These are phyloP conservation scores for Ctenopoma kingsleyae DNA, from an alignment of 2,797 vertebrate species.

Conservation along the genomic window DNA sequence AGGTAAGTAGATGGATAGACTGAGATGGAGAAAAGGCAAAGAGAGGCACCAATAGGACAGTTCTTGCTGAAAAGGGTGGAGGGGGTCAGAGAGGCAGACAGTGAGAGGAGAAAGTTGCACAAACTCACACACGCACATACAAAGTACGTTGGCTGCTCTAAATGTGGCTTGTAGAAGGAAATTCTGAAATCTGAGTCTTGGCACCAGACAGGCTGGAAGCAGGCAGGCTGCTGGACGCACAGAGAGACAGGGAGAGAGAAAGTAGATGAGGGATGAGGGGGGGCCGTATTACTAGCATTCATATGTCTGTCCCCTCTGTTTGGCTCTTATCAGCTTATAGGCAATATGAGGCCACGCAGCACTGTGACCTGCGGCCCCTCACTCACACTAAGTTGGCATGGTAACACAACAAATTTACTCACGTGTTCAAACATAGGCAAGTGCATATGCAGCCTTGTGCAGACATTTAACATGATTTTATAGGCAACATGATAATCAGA, in stretches of 20 bases:
- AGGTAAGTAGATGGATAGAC: conserved; percentile 41
- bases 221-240: conserved; percentile 78
- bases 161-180: conserved; percentile 92
- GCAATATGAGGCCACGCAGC: conserved; percentile 71
- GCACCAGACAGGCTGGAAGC: conserved; percentile 95
- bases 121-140: conserved; percentile 43
- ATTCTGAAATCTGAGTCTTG: conserved; percentile 93
- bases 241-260: conserved; percentile 52
- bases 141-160: conserved; percentile 83
- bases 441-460: neutral
- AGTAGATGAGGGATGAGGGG: conserved; percentile 24
- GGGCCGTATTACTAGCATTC: conserved; percentile 77
- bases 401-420: conserved; percentile 58
- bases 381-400: conserved; percentile 44
- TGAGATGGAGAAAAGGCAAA: conserved; percentile 32
- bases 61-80: conserved; percentile 47
- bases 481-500: conserved; percentile 9
- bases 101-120: conserved; percentile 65
- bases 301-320: conserved; percentile 70
- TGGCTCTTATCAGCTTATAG: conserved; percentile 85
- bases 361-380: conserved; percentile 58
- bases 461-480: conserved; percentile 14
- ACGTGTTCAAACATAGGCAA: neutral
- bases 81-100: conserved; percentile 57
- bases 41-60: conserved; percentile 58